A percentile compares a stretch with the other conserved stretches of the same genome.
phyloP scores from a whole-genome alignment of 2,797 vertebrate genomes.

The Dicrostonyx torquatus region DNA sequence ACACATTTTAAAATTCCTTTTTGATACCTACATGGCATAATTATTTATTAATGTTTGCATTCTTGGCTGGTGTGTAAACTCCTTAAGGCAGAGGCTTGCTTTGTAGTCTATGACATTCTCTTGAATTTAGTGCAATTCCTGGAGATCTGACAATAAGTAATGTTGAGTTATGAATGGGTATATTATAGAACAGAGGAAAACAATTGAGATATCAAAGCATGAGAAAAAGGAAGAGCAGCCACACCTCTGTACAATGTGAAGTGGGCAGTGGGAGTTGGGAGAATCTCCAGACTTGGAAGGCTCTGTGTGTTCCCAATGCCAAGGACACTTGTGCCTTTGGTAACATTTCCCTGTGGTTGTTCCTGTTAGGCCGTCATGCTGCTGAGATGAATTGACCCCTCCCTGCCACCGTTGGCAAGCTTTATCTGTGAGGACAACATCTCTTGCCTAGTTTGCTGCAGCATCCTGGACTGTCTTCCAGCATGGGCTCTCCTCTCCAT shows the following conservation, averaged over 20 bases:
- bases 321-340: background rate
- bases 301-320: background rate
- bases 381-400: background rate
- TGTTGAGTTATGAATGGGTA: background rate
- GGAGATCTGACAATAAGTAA: background rate
- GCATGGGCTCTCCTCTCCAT: background rate
- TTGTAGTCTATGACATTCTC: background rate
- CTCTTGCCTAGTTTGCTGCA: background rate
- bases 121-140: background rate
- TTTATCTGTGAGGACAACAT: background rate
- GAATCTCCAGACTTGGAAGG: background rate
- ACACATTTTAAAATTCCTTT: background rate
- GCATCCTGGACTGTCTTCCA: background rate
- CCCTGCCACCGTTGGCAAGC: background rate
- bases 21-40: background rate
- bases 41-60: background rate
- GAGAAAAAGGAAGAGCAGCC: background rate
- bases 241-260: background rate
- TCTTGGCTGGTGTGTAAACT: background rate
- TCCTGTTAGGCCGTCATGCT: background rate
- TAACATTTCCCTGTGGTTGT: background rate
- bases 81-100: background rate
- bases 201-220: background rate
- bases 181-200: background rate
- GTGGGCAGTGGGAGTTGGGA: background rate